Conservation (phyloP, 1,140 invertebrate species). For the Melanaphis sacchari region DNA sequence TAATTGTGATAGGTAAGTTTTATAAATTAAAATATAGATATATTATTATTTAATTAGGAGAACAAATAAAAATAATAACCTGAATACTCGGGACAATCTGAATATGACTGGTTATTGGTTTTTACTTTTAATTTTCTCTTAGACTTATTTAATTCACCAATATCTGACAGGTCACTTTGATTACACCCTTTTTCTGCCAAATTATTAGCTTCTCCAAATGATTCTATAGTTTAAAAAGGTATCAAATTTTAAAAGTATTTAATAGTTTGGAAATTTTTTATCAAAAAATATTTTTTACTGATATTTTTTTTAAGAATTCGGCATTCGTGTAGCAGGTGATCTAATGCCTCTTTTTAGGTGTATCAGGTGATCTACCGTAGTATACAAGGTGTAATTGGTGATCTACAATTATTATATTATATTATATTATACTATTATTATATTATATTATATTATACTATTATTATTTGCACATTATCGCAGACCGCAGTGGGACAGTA, state of each 20-base stretch:
- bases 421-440: no score
- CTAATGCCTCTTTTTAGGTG: no score
- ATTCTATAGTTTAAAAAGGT: not conserved
- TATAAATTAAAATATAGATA: not conserved
- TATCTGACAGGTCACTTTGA: not conserved
- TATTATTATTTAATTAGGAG: not conserved
- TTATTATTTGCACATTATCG: no score
- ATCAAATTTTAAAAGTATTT: no score
- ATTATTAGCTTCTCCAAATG: not conserved
- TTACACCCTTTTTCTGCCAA: not conserved
- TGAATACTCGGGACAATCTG: not conserved
- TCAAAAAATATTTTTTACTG: not conserved
- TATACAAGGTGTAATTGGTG: no score
- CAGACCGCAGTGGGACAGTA: no score
- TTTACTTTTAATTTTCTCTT: not conserved
- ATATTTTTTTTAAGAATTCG: not conserved
- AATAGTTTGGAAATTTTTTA: not conserved
- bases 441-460: no score
- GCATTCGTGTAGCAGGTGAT: no score
- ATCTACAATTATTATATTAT: no score
- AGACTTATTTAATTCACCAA: not conserved
- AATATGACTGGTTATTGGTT: not conserved
- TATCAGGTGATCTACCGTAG: no score
- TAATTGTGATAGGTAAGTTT: not conserved
- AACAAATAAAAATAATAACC: no score